Conservation (phyloP, 2,888 invertebrate genomes). For the Lysandra bellargus region DNA sequence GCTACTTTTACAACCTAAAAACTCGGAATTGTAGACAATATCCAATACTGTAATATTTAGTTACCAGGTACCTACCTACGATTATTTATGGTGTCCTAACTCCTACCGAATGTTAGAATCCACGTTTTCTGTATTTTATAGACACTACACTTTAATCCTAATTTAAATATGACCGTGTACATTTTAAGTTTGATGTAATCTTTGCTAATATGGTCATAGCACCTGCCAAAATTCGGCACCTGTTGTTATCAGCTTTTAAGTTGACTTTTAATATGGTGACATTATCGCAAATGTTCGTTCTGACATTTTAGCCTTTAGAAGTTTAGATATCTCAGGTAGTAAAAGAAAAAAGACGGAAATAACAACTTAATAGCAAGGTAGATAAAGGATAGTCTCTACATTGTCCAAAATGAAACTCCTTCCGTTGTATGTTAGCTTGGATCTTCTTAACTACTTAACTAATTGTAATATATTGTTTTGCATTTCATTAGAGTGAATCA, state of each 20-base stretch:
- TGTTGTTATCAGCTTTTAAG: constrained; percentile 17
- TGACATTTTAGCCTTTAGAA: not conserved
- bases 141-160: not conserved
- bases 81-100: too few species aligned
- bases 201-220: not conserved
- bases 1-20: too few species aligned
- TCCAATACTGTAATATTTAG: too few species aligned
- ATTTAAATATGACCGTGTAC: not conserved
- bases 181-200: not conserved
- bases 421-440: not conserved
- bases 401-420: not conserved
- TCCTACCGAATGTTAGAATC: not conserved
- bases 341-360: not conserved
- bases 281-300: constrained; percentile 10
- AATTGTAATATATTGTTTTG: too few species aligned
- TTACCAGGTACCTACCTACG: too few species aligned
- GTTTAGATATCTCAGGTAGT: not conserved
- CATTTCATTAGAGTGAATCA: too few species aligned
- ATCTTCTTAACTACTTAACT: not conserved
- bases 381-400: not conserved
- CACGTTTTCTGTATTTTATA: not conserved
- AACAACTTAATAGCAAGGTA: not conserved
- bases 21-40: too few species aligned
- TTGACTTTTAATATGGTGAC: not conserved
- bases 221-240: not conserved